These are phyloP conservation scores for Pitta sordida DNA, from an alignment of 2,113 vertebrate species.

Conservation along the genomic window DNA sequence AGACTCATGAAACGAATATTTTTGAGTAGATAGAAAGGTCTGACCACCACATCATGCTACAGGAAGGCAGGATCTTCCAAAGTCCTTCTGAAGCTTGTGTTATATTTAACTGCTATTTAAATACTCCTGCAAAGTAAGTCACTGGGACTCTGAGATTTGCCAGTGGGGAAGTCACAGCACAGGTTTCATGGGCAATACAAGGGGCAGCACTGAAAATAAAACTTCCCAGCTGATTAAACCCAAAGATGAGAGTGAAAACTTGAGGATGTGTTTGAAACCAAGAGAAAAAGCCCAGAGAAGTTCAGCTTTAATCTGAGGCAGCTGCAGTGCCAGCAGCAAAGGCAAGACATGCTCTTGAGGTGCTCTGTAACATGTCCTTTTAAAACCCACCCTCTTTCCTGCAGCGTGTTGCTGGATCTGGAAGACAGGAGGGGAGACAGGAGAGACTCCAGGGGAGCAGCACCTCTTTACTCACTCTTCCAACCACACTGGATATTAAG, in stretches of 20 bases:
- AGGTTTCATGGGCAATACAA: not conserved
- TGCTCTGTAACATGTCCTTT: not conserved
- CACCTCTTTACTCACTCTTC: not conserved
- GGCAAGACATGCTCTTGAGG: not conserved
- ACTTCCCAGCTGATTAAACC: not conserved
- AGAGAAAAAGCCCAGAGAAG: not conserved
- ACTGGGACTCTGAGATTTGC: not conserved
- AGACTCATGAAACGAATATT: not conserved
- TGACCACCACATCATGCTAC: not conserved
- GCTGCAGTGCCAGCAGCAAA: not conserved
- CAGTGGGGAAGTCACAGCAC: not conserved
- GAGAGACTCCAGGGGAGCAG: not conserved
- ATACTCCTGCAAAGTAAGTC: not conserved
- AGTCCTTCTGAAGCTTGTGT: not conserved
- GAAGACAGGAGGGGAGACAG: not conserved
- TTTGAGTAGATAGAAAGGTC: not conserved
- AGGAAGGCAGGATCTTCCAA: not conserved
- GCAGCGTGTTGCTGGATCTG: not conserved
- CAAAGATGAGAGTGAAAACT: not conserved
- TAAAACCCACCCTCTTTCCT: too few relatives aligned
- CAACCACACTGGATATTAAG: not conserved
- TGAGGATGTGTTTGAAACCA: too few relatives aligned
- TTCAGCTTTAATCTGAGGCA: not conserved
- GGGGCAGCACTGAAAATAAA: not conserved
- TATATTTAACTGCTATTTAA: not conserved